phyloP scores from a whole-genome alignment of 2,113 vertebrate species.

The Genyomyrus donnyi region DNA sequence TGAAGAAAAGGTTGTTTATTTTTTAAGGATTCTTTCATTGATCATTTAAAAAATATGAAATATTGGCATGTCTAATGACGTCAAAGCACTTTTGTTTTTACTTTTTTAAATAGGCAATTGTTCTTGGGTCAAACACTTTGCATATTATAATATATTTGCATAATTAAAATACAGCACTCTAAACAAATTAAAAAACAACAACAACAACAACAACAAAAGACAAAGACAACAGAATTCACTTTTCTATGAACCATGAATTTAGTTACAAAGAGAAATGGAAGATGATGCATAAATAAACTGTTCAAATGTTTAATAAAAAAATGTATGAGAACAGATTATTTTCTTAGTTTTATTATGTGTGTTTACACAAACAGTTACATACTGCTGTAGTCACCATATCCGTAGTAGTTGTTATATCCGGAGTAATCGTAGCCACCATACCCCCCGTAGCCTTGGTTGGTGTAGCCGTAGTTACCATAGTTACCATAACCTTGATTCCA shows the following conservation, averaged over 20 bases:
- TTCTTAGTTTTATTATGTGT: constrained; percentile 38
- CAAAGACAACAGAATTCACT: constrained; percentile 7
- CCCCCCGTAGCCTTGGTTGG: constrained; percentile 92
- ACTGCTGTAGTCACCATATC: constrained; percentile 97
- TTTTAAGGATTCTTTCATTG: constrained; percentile 32
- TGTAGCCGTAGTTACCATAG: constrained; percentile 84
- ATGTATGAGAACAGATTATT: constrained; percentile 38
- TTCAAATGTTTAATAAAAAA: constrained; percentile 38
- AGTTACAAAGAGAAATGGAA: constrained; percentile 23
- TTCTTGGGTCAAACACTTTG: constrained; percentile 34
- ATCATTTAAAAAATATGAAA: constrained; percentile 35
- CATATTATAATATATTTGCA: constrained; percentile 41
- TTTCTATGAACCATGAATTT: constrained; percentile 11
- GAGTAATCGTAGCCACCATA: constrained; percentile 95
- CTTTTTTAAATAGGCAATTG: constrained; percentile 31
- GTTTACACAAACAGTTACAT: constrained; percentile 59
- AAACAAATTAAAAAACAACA: constrained; percentile 29
- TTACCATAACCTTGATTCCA: constrained; percentile 97
- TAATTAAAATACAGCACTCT: constrained; percentile 16
- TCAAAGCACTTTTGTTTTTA: constrained; percentile 38
- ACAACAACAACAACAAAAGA: constrained; percentile 14
- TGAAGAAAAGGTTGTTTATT: constrained; percentile 39
- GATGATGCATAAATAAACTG: constrained; percentile 35
- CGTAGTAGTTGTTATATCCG: constrained; percentile 98
- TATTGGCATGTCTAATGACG: constrained; percentile 24